Base-by-base conservation (phyloP, 2,888 invertebrate species). In the Mongoloraphidia duomilia region DNA sequence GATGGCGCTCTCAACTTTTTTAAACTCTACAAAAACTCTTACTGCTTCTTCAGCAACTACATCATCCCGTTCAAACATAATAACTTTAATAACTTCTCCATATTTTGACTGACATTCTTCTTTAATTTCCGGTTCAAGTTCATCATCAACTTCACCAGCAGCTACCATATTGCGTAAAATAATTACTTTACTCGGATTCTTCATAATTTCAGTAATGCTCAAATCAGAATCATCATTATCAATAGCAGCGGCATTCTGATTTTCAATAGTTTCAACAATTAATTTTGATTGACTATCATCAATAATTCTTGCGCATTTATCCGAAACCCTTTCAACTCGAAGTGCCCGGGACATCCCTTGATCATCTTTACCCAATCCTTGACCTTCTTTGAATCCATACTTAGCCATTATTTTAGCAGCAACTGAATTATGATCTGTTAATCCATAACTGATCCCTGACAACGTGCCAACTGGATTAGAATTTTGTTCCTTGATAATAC, bases 331-430 rank as follows among this genome's bases (percentile, higher is more conserved):
- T 41, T 41, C 13, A 8, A 48, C 37, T 17, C 37, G 42, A 8
- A 48, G 26, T 6, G 48, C 42, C n/a, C 36, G 36, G 2, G 48
- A 13, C 33, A 48, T 48, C 10, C 48, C 48, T 37, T 48, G 48
- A 4, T 43, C 34, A 38, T 48, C 40, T 37, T 48, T 48, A 11
- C 48, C 48, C 10, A 48, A 37, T 11, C 48, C 48, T 12, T 48
- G 42, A 10, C 48, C 48, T 36, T 48, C 43, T 35, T 43, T 48
- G 26, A 48, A 48, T 10, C 48, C 48, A 36, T 48, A 48, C 33
- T 48, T 48, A 3, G 42, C 37, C 48, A 48, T 48, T 17, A 48
- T 48, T 43, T 48, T 48, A 33, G n/a, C 38, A 12, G 43, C 48
- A 1, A 48, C 43, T 11, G 26, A 26, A 26, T 26, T 26, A 26